phyloP scores from a whole-genome alignment of 2,113 vertebrate species.

The Ophiodon elongatus region DNA sequence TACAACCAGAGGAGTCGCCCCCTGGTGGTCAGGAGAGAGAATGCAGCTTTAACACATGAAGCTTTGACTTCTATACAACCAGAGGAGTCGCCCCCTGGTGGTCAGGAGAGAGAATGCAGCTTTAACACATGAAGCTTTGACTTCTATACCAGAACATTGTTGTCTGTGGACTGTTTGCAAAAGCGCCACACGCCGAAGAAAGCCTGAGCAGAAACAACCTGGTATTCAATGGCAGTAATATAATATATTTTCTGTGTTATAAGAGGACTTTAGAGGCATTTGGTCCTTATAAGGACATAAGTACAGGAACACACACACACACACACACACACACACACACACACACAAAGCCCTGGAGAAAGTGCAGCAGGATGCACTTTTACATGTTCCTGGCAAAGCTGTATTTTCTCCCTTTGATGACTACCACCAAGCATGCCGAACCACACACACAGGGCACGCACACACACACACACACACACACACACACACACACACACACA shows the following conservation, averaged over 20 bases:
- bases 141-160: no score
- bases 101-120: no score
- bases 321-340: background rate
- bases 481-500: slow-evolving; percentile 33
- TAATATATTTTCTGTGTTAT: background rate
- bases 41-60: no score
- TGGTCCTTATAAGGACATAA: background rate
- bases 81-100: no score
- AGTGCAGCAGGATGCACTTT: slow-evolving; percentile 63
- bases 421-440: slow-evolving; percentile 47
- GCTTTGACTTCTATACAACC: no score
- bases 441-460: slow-evolving; percentile 33
- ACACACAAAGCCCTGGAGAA: slow-evolving; percentile 42
- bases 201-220: no score
- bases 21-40: no score
- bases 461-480: slow-evolving; percentile 30
- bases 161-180: no score
- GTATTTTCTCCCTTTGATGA: slow-evolving; percentile 66
- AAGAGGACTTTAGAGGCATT: background rate
- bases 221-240: no score
- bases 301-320: background rate
- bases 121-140: no score
- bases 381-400: slow-evolving; percentile 70
- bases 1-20: no score
- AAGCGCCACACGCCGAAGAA: no score